Percentiles rank a stretch among this genome's conserved stretches.
Evolutionary conservation across 2,888 invertebrate species (phyloP).

Genomic region (Kryphioiulus occultus): DNA sequence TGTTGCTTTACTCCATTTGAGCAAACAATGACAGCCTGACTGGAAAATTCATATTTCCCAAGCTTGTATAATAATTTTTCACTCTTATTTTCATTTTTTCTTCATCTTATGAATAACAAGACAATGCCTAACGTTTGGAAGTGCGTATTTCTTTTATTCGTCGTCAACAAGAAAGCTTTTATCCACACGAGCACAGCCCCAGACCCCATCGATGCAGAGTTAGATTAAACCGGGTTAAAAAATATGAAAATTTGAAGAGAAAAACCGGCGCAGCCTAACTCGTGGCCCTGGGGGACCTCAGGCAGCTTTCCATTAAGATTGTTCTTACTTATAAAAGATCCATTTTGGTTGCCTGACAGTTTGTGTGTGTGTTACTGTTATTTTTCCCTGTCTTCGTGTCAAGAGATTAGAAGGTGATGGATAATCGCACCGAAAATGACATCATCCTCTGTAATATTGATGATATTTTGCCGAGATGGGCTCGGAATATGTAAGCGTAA

Average conservation of each 20-base stretch:
- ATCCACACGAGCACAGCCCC: not conserved
- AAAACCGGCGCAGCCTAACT: not conserved
- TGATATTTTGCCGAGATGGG: conserved; percentile 22
- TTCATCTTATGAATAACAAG: not conserved
- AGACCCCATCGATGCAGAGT: not conserved
- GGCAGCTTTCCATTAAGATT: conserved; percentile 41
- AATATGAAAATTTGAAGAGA: conserved; percentile 39
- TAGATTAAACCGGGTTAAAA: not conserved
- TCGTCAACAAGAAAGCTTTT: not conserved
- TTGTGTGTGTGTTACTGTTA: conserved; percentile 36
- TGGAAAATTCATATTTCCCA: not conserved
- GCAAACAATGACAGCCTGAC: not conserved
- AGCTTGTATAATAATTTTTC: not conserved
- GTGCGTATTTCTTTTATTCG: not conserved
- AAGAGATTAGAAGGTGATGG: conserved; percentile 47
- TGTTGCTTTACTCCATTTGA: too few relatives aligned
- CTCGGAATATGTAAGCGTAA: conserved; percentile 23
- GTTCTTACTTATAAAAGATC: conserved; percentile 41
- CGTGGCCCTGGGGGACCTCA: not conserved
- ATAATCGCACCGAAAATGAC: conserved; percentile 44
- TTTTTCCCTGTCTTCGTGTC: conserved; percentile 46
- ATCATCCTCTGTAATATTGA: conserved; percentile 44
- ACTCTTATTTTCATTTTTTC: not conserved
- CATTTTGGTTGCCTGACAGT: conserved; percentile 43
- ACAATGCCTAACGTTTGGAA: not conserved